Percentiles rank a stretch among this genome's conserved stretches.
Evolutionary conservation across 2,113 vertebrate genomes (phyloP).

Genomic region (Trochalopteron elliotii): DNA sequence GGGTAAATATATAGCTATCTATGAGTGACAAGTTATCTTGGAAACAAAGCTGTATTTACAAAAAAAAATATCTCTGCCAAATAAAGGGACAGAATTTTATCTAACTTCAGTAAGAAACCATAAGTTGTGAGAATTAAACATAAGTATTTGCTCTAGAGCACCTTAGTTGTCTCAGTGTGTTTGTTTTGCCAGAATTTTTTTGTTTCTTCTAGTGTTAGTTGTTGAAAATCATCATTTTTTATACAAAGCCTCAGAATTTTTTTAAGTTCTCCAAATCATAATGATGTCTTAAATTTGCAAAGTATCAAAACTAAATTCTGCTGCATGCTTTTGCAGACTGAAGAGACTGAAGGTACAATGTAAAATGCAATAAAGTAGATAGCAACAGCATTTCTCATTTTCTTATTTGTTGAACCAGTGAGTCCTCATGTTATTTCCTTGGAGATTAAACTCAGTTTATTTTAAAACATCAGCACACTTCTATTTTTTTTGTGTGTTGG

Average conservation of each 20-base stretch:
- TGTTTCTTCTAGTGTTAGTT: neutral
- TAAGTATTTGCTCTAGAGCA: neutral
- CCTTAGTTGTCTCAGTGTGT: neutral
- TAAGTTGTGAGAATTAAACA: neutral
- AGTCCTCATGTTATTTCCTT: neutral
- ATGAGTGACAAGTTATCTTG: neutral
- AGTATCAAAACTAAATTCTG: neutral
- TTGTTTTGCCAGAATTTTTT: neutral
- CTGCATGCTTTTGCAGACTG: neutral
- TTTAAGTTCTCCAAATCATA: neutral
- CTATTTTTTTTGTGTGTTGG: neutral
- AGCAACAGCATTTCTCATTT: neutral
- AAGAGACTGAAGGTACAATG: neutral
- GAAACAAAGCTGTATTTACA: neutral
- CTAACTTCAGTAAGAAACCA: neutral
- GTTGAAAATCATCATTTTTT: neutral
- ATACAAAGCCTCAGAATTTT: neutral
- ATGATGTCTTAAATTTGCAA: neutral
- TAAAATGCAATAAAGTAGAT: neutral
- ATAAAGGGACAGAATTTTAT: neutral
- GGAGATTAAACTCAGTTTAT: neutral
- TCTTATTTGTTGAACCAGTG: neutral
- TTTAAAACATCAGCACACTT: neutral
- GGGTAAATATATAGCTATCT: neutral
- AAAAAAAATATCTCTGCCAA: neutral